Evolutionary conservation across 2,113 vertebrate genomes (phyloP).

Genomic region (Donacobius atricapilla): DNA sequence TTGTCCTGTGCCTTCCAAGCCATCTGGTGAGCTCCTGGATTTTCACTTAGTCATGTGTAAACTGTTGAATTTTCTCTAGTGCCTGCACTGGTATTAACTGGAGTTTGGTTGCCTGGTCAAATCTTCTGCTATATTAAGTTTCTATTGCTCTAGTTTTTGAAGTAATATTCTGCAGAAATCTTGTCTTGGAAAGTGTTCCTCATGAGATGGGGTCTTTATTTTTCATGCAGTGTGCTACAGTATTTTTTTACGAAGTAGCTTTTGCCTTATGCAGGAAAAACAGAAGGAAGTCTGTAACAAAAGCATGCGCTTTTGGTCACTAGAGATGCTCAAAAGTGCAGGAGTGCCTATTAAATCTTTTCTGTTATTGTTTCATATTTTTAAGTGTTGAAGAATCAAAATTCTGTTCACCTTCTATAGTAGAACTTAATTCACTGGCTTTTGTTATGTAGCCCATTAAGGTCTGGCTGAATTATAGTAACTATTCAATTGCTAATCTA

Average conservation of each 20-base stretch:
- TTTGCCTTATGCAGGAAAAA: background rate
- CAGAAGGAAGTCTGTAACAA: background rate
- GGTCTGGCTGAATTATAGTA: background rate
- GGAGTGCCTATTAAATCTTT: background rate
- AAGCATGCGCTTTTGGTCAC: background rate
- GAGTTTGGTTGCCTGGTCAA: background rate
- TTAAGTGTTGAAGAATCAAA: background rate
- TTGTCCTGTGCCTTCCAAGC: background rate
- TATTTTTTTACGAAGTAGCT: background rate
- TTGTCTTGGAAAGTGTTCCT: background rate
- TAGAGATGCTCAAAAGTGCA: background rate
- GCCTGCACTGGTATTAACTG: background rate
- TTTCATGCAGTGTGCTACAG: background rate
- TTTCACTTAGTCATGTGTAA: background rate
- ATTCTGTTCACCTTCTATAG: background rate
- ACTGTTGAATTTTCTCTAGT: background rate
- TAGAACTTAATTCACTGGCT: background rate
- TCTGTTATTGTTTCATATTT: background rate
- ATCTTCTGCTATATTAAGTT: background rate
- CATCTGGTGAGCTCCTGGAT: background rate
- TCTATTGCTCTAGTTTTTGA: background rate
- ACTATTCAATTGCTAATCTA: background rate
- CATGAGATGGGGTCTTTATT: background rate
- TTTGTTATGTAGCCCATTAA: background rate
- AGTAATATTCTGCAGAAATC: background rate